These are phyloP conservation scores for Eubasilissa regina DNA, from an alignment of 1,140 invertebrate genomes.

Conservation along the genomic window DNA sequence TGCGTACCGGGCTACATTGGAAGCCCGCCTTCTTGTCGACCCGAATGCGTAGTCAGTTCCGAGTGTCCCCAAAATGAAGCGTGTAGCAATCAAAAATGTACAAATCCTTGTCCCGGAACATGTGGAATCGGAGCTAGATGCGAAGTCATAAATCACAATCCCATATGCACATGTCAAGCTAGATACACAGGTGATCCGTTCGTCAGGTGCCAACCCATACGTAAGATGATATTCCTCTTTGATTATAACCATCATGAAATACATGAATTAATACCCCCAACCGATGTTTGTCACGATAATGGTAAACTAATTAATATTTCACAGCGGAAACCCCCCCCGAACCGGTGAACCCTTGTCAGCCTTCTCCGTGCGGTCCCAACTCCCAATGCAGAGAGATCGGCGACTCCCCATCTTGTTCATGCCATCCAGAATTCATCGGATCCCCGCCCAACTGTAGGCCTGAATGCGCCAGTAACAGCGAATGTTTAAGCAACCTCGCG, in stretches of 20 bases:
- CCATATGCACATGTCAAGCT: slow-evolving; percentile 75
- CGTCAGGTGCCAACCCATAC: slow-evolving; percentile 71
- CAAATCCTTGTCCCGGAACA: slow-evolving; percentile 77
- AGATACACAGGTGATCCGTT: slow-evolving; percentile 77
- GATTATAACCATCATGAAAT: not conserved
- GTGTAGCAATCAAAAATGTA: slow-evolving; percentile 77
- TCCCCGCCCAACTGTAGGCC: too few species aligned
- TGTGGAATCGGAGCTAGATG: slow-evolving; percentile 78
- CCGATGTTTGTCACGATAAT: too few species aligned
- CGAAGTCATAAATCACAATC: slow-evolving; percentile 75
- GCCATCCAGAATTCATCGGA: too few species aligned
- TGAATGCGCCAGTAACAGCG: too few species aligned
- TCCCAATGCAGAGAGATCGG: too few species aligned
- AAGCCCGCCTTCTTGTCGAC: slow-evolving; percentile 76
- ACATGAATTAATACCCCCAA: slow-evolving; percentile 17
- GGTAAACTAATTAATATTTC: too few species aligned
- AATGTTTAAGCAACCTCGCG: too few species aligned
- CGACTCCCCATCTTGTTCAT: too few species aligned
- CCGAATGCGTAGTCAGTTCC: slow-evolving; percentile 76
- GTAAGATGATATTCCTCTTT: slow-evolving; percentile 60
- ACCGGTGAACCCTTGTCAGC: too few species aligned
- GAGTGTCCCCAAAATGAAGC: slow-evolving; percentile 77
- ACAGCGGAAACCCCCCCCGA: too few species aligned
- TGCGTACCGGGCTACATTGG: slow-evolving; percentile 77
- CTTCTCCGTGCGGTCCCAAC: too few species aligned